phyloP scores from a whole-genome alignment of 2,888 invertebrate genomes.

The Automeris io region DNA sequence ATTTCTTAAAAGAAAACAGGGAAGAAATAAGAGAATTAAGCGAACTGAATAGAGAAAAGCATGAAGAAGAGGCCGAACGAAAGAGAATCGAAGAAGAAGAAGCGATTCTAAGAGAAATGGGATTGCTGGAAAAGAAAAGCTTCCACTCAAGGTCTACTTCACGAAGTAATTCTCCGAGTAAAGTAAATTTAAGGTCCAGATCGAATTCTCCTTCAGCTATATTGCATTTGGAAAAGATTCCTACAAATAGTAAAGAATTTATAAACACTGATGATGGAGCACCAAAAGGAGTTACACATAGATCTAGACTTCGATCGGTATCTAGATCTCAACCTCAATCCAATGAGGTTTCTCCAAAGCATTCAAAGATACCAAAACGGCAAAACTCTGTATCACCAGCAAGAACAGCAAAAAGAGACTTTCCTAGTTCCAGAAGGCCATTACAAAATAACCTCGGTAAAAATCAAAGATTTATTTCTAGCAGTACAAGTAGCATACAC shows the following conservation, averaged over 20 bases:
- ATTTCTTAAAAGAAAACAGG: constrained; percentile 68
- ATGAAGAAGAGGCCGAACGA: constrained; percentile 63
- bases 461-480: constrained; percentile 63
- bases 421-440: constrained; percentile 33
- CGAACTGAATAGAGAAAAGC: constrained; percentile 66
- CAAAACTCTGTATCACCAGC: constrained; percentile 65
- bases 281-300: constrained; percentile 45
- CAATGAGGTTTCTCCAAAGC: constrained; percentile 64
- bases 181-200: constrained; percentile 55
- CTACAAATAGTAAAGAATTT: constrained; percentile 36
- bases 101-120: constrained; percentile 67
- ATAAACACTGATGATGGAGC: constrained; percentile 42
- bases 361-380: constrained; percentile 68
- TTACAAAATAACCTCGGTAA: constrained; percentile 42
- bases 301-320: constrained; percentile 49
- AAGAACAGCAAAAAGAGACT: constrained; percentile 32
- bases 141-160: constrained; percentile 37
- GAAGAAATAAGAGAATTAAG: constrained; percentile 67
- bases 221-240: constrained; percentile 46
- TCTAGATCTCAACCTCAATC: constrained; percentile 68
- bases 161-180: constrained; percentile 58
- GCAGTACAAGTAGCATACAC: constrained; percentile 68
- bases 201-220: constrained; percentile 64
- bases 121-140: constrained; percentile 49
- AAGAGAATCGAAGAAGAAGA: constrained; percentile 64